Evolutionary conservation across 1,140 invertebrate species (phyloP).

Genomic region (Pectinophora gossypiella): DNA sequence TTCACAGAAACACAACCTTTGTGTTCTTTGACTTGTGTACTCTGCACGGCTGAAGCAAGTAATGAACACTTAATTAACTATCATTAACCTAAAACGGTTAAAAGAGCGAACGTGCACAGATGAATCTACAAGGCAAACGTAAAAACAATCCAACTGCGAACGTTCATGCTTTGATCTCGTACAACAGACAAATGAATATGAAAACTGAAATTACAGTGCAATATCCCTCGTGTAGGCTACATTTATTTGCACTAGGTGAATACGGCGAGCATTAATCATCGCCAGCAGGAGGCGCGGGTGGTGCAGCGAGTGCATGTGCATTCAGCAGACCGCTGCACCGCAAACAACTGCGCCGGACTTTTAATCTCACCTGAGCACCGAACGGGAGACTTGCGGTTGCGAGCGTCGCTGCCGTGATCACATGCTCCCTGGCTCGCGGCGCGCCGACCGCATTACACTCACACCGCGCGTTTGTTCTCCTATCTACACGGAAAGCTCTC

Average conservation of each 20-base stretch:
- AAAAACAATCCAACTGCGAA: neutral
- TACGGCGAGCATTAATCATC: slow-evolving; percentile 46
- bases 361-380: slow-evolving; percentile 45
- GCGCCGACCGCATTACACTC: neutral
- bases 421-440: slow-evolving; percentile 8
- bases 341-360: slow-evolving; percentile 48
- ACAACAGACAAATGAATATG: slow-evolving; percentile 51
- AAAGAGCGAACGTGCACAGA: slow-evolving; percentile 1
- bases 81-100: neutral
- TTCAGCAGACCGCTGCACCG: slow-evolving; percentile 29
- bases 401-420: slow-evolving; percentile 18
- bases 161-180: slow-evolving; percentile 36
- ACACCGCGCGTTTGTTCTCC: neutral
- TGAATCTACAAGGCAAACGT: slow-evolving; percentile 18
- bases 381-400: slow-evolving; percentile 27
- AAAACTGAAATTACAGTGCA: slow-evolving; percentile 41
- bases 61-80: neutral
- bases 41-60: neutral
- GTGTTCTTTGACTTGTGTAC: too few species aligned
- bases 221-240: slow-evolving; percentile 31
- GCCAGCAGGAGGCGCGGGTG: slow-evolving; percentile 29
- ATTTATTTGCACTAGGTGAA: slow-evolving; percentile 41
- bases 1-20: too few species aligned
- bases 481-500: neutral
- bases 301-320: slow-evolving; percentile 37